A percentile compares a stretch with the other conserved stretches of the same genome.
phyloP scores from a whole-genome alignment of 1,140 invertebrate species.

The Diachasma alloeum region DNA sequence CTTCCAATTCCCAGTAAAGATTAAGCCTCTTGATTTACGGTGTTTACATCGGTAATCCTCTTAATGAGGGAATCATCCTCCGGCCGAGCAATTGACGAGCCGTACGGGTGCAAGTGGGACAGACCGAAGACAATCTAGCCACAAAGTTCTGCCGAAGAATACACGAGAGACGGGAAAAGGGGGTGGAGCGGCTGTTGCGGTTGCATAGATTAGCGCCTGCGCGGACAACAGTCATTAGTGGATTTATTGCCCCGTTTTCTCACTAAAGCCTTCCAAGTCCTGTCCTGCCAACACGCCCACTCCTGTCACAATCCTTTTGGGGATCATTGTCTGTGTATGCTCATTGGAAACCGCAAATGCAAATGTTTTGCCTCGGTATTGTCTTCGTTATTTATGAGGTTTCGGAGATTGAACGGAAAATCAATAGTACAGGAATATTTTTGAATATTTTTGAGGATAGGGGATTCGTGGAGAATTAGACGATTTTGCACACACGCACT shows the following conservation, averaged over 20 bases:
- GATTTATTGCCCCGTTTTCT: constrained; percentile 48
- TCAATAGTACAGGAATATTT: not conserved
- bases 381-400: not conserved
- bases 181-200: constrained; percentile 41
- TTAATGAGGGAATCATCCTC: constrained; percentile 43
- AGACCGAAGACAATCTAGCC: not conserved
- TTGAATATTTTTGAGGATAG: not conserved
- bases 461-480: too few species aligned
- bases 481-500: too few species aligned
- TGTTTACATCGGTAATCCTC: constrained; percentile 48
- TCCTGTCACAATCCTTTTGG: not conserved
- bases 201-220: constrained; percentile 52
- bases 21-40: constrained; percentile 39
- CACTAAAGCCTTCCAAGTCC: constrained; percentile 33
- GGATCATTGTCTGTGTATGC: not conserved
- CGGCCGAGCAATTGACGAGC: not conserved
- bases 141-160: not conserved
- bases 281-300: constrained; percentile 25
- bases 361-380: not conserved
- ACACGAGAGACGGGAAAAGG: not conserved
- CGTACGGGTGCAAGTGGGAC: not conserved
- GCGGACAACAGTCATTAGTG: constrained; percentile 49
- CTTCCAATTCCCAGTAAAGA: not conserved
- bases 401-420: not conserved
- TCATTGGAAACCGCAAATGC: not conserved